A percentile compares a stretch with the other conserved stretches of the same genome.
Evolutionary conservation across 2,113 vertebrate genomes (phyloP).

Genomic region (Phaethon lepturus): DNA sequence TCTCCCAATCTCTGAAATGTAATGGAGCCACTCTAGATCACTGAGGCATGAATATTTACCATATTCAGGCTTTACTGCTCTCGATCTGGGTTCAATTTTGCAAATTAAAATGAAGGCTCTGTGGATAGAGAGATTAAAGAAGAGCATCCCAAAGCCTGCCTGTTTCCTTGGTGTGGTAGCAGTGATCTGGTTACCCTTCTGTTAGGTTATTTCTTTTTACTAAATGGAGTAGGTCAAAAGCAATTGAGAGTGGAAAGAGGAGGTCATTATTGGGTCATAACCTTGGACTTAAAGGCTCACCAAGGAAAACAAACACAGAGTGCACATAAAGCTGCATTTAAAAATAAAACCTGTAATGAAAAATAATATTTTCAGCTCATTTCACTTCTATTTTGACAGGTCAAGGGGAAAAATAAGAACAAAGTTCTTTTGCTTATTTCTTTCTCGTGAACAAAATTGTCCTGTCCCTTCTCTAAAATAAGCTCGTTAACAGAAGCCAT

Average conservation of each 20-base stretch:
- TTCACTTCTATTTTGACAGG: not conserved
- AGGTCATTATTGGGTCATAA: slow-evolving; percentile 62
- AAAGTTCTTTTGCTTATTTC: not conserved
- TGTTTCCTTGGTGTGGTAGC: slow-evolving; percentile 73
- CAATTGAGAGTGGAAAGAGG: slow-evolving; percentile 52
- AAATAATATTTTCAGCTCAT: slow-evolving; percentile 19
- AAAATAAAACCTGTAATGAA: slow-evolving; percentile 38
- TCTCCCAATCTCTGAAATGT: slow-evolving; percentile 81
- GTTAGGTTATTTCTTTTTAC: slow-evolving; percentile 65
- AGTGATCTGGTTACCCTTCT: slow-evolving; percentile 71
- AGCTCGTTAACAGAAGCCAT: not conserved
- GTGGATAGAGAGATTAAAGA: slow-evolving; percentile 84
- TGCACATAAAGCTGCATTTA: slow-evolving; percentile 32
- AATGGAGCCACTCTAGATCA: slow-evolving; percentile 83
- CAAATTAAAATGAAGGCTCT: slow-evolving; percentile 86
- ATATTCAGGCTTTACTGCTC: slow-evolving; percentile 83
- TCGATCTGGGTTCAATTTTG: slow-evolving; percentile 86
- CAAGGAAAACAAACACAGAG: slow-evolving; percentile 35
- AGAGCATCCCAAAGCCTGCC: slow-evolving; percentile 74
- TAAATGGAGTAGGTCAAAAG: slow-evolving; percentile 70
- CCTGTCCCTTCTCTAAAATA: not conserved
- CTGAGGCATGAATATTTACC: slow-evolving; percentile 85
- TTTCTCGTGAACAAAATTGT: not conserved
- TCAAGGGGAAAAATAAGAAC: not conserved
- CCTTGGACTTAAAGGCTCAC: slow-evolving; percentile 66